Base-by-base conservation (phyloP, 1,140 invertebrate species). In the Phymastichus coffea region DNA sequence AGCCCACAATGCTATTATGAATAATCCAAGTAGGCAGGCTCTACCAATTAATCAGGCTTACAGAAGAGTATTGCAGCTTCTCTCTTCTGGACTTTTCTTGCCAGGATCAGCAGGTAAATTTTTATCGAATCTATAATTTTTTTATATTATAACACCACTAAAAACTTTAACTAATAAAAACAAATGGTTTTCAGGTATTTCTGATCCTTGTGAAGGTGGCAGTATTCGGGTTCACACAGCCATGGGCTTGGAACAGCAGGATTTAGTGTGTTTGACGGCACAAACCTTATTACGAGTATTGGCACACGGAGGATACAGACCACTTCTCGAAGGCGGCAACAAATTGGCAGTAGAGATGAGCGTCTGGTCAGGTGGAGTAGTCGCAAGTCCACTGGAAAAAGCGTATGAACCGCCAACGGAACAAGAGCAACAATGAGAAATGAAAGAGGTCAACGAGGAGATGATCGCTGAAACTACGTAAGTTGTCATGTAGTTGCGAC, bases 1-100 rank as follows among this genome's bases (percentile, higher is more conserved):
- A 66, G 94, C 95, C 2, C 95, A 99, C 78, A 94, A 97, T 81
- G 90, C 94, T 38, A 94, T 98, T 57, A 95, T 98, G 89, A 97
- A 96, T 77, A 98, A 97, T 79, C 94, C 94, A 0, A 90, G 88
- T 47, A 80, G 95, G 30, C 94, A 97, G 80, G 94, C 95, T 1
- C 77, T 99, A 44, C 89, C 95, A 1, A 90, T 99, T 53, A 95
- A 95, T 71, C 84, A 90, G 49, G 96, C 96, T 0, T 84, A 77
- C 57, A 86, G 87, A 63, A 83, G 95, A 65, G 88, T 92, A 40
- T 85, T 99, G 44, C 94, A 98, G 67, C 81, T 99, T 15, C 80
- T 99, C 20, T 85, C 94, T 4, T 91, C 93, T n/a, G 97, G 97
- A 3, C 81, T 99, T 37, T 98, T 99, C 74, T 81, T 98, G 35